phyloP scores from a whole-genome alignment of 2,888 invertebrate species.

The Ctenicera cuprea region DNA sequence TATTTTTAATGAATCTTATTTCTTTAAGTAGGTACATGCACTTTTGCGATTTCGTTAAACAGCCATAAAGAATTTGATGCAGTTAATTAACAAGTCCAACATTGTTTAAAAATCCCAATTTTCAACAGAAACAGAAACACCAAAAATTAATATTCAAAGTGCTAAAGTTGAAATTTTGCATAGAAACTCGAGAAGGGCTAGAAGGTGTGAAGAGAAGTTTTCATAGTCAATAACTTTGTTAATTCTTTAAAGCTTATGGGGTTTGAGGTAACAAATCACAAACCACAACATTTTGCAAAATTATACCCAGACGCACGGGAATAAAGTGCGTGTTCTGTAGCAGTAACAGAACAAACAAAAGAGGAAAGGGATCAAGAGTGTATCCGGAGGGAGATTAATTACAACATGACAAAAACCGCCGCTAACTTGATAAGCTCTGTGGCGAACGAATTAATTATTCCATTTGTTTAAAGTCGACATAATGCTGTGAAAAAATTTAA shows the following conservation, averaged over 20 bases:
- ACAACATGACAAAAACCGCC: conserved; percentile 43
- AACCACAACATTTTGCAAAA: not conserved
- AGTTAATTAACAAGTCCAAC: too few species aligned
- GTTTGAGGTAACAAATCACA: not conserved
- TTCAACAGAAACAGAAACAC: too few species aligned
- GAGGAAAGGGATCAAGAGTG: conserved; percentile 30
- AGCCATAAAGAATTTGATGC: too few species aligned
- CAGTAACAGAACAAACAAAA: conserved; percentile 29
- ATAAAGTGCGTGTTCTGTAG: conserved; percentile 24
- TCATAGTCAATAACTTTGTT: not conserved
- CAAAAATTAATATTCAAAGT: too few species aligned
- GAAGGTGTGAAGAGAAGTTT: not conserved
- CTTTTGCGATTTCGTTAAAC: too few species aligned
- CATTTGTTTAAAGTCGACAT: conserved; percentile 40
- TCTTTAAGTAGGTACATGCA: too few species aligned
- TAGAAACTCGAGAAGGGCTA: too few species aligned
- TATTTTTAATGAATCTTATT: too few species aligned
- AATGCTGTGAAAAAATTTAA: conserved; percentile 6
- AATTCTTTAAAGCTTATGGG: not conserved
- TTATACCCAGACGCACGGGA: not conserved
- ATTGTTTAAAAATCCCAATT: too few species aligned
- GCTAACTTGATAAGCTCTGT: conserved; percentile 48
- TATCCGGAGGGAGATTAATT: conserved; percentile 47
- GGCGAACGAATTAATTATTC: conserved; percentile 49
- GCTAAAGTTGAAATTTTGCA: too few species aligned